Evolutionary conservation across 2,888 invertebrate species (phyloP).

Genomic region (Cosmopolites sordidus): DNA sequence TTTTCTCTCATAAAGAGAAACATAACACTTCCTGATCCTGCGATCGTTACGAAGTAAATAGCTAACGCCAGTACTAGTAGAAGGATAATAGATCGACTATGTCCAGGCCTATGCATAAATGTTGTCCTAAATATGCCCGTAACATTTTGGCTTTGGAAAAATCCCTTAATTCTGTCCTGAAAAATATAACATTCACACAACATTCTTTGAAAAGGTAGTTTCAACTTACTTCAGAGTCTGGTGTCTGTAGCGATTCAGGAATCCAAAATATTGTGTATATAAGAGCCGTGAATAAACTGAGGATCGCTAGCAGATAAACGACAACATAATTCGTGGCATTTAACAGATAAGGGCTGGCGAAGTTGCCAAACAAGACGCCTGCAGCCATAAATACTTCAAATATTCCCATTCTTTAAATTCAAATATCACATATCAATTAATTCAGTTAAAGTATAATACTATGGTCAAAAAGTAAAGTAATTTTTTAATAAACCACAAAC

Average conservation of each 20-base stretch:
- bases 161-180: slow-evolving; percentile 28
- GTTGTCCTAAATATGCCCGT: slow-evolving; percentile 54
- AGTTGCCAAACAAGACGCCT: slow-evolving; percentile 26
- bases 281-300: slow-evolving; percentile 16
- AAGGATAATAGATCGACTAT: slow-evolving; percentile 53
- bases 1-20: slow-evolving; percentile 62
- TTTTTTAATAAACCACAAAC: too few species aligned
- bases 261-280: slow-evolving; percentile 25
- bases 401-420: slow-evolving; percentile 33
- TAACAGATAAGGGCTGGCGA: slow-evolving; percentile 29
- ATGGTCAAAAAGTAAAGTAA: too few species aligned
- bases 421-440: too few species aligned
- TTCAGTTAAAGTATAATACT: too few species aligned
- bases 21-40: slow-evolving; percentile 52
- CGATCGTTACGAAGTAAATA: slow-evolving; percentile 44
- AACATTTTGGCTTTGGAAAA: slow-evolving; percentile 28
- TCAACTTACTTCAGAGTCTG: slow-evolving; percentile 17
- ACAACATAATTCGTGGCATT: slow-evolving; percentile 29
- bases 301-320: slow-evolving; percentile 23
- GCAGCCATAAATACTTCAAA: slow-evolving; percentile 28
- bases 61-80: slow-evolving; percentile 47
- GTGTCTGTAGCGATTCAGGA: slow-evolving; percentile 28
- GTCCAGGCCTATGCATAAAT: slow-evolving; percentile 54
- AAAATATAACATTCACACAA: neutral
- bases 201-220: neutral